phyloP scores from a whole-genome alignment of 2,113 vertebrate species.

The Caloenas nicobarica region DNA sequence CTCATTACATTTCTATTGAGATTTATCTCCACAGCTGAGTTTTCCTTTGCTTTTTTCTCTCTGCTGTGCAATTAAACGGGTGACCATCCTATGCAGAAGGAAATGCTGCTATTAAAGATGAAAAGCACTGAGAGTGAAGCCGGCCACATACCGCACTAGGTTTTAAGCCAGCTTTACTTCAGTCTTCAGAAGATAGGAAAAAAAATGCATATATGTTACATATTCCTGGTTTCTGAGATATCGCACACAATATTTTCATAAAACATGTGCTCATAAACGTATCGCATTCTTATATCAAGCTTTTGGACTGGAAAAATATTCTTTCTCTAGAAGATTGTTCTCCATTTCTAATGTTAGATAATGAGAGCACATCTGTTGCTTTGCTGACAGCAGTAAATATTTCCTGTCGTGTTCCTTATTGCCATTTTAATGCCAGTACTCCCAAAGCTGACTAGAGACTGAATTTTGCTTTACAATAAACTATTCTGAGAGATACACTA shows the following conservation, averaged over 20 bases:
- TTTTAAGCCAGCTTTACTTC: constrained; percentile 27
- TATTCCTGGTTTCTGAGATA: not conserved
- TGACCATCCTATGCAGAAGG: constrained; percentile 44
- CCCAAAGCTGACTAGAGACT: not conserved
- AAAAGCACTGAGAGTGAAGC: constrained; percentile 36
- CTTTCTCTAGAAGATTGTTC: not conserved
- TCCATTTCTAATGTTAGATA: not conserved
- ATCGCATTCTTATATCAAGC: not conserved
- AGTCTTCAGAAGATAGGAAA: not conserved
- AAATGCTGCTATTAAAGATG: constrained; percentile 45
- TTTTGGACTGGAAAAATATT: not conserved
- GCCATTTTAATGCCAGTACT: not conserved
- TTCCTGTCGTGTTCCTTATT: not conserved
- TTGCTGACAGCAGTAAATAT: constrained; percentile 13
- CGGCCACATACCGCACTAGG: not conserved
- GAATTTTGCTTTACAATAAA: not conserved
- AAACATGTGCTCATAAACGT: not conserved
- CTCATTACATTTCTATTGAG: constrained; percentile 43
- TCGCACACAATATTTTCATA: not conserved
- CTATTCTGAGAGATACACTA: not conserved
- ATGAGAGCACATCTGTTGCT: not conserved
- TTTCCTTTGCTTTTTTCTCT: constrained; percentile 23
- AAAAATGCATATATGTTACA: not conserved
- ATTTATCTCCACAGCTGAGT: constrained; percentile 48
- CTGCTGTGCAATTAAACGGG: constrained; percentile 43